phyloP scores from a whole-genome alignment of 2,113 vertebrate genomes.

The Microtus pennsylvanicus region DNA sequence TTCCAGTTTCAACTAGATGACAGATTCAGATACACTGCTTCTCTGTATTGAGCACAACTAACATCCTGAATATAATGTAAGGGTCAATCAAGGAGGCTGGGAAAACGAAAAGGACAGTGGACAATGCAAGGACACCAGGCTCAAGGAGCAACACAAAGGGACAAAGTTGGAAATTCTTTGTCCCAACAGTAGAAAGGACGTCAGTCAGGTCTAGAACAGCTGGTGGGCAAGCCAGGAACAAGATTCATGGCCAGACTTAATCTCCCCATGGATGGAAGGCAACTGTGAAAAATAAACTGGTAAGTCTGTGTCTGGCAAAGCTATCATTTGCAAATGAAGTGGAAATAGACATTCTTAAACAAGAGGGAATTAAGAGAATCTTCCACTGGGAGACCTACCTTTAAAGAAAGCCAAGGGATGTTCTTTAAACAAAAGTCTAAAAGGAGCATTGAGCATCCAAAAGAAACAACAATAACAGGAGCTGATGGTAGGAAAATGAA shows the following conservation, averaged over 20 bases:
- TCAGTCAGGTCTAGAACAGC: neutral
- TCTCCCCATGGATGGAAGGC: neutral
- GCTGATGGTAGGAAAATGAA: neutral
- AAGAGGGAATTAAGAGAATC: neutral
- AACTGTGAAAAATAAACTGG: neutral
- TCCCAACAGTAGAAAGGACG: neutral
- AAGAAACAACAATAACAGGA: neutral
- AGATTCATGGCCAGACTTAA: neutral
- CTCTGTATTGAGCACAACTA: neutral
- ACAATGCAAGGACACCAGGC: neutral
- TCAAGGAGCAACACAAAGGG: neutral
- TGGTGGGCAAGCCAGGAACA: neutral
- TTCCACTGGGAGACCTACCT: neutral
- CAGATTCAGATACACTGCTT: neutral
- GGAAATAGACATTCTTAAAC: slow-evolving; percentile 18
- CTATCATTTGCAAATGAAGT: slow-evolving; percentile 21
- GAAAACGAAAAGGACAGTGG: neutral
- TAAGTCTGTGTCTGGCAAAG: neutral
- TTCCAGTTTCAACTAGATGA: neutral
- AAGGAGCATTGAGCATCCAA: neutral
- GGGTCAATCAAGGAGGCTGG: neutral
- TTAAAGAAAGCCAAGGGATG: neutral
- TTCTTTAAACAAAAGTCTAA: slow-evolving; percentile 5
- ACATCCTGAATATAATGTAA: neutral
- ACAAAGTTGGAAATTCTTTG: neutral